phyloP scores from a whole-genome alignment of 2,797 vertebrate genomes.

The Myotis myotis region DNA sequence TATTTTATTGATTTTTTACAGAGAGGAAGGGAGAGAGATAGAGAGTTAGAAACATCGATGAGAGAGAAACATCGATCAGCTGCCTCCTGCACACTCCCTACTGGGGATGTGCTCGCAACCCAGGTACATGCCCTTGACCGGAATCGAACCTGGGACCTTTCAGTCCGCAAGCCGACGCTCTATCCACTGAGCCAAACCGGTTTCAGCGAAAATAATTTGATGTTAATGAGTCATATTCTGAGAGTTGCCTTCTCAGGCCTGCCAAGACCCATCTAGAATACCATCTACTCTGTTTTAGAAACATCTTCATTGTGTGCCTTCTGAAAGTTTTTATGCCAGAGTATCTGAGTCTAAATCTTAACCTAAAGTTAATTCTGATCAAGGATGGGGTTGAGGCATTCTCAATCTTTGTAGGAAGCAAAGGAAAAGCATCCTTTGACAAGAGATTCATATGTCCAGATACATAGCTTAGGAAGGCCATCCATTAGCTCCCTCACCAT shows the following conservation, averaged over 20 bases:
- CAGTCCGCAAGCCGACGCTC: too few species aligned
- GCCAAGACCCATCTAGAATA: neutral
- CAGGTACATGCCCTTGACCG: too few species aligned
- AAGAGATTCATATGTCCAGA: neutral
- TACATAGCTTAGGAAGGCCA: neutral
- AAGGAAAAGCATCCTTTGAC: neutral
- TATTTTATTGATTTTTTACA: too few species aligned
- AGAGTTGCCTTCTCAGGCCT: neutral
- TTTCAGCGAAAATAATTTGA: neutral
- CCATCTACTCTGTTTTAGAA: neutral
- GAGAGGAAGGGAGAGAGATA: too few species aligned
- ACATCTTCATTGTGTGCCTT: neutral
- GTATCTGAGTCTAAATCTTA: neutral
- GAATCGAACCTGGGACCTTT: too few species aligned
- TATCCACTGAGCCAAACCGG: too few species aligned
- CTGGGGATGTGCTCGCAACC: too few species aligned
- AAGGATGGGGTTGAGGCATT: neutral
- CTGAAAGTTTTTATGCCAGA: neutral
- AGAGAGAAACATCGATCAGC: too few species aligned
- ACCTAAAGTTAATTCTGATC: neutral
- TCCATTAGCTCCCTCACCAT: neutral
- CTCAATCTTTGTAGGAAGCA: neutral
- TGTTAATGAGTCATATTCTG: neutral
- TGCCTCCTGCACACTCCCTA: too few species aligned
- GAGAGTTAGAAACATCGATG: too few species aligned